Conservation (phyloP, 2,888 invertebrate species). For the Labia minor region DNA sequence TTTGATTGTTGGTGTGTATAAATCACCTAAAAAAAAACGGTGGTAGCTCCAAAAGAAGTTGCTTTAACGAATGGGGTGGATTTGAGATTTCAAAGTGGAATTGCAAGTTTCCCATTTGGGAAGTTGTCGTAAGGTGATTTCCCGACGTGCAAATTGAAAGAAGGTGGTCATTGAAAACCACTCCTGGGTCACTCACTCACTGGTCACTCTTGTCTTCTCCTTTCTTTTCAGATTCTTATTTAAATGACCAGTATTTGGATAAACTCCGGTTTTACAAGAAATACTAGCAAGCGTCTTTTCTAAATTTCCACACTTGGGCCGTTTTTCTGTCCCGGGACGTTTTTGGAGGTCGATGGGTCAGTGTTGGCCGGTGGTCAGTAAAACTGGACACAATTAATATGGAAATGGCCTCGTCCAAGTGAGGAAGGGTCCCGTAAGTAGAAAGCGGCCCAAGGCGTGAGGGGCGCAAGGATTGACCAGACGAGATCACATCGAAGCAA, state of each 20-base stretch:
- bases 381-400: neutral
- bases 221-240: neutral
- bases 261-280: neutral
- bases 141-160: no score
- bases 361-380: neutral
- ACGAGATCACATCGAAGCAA: neutral
- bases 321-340: neutral
- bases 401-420: neutral
- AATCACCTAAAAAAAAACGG: no score
- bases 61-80: no score
- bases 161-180: no score
- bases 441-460: neutral
- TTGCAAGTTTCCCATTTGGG: no score
- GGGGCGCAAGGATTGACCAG: neutral
- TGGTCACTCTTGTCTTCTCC: no score
- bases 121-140: no score
- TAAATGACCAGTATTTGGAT: neutral
- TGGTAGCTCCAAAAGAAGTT: no score
- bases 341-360: neutral
- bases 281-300: neutral
- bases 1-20: no score
- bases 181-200: no score
- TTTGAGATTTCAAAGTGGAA: no score
- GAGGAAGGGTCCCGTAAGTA: neutral
- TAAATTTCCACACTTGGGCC: neutral